Evolutionary conservation across 2,113 vertebrate species (phyloP).

Genomic region (Proterorhinus semilunaris): DNA sequence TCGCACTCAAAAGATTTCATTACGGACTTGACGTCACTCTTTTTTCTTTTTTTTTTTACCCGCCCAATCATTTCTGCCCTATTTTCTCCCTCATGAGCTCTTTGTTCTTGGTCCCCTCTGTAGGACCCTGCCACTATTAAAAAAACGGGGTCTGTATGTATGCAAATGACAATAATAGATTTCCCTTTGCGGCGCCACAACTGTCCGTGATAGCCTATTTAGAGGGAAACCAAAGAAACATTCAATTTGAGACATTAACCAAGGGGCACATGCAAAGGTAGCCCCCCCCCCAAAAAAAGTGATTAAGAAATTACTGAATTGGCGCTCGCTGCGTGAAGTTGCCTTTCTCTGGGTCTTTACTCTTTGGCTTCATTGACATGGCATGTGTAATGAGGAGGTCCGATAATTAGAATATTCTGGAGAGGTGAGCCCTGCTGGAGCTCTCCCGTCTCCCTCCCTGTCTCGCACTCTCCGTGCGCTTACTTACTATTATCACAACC

Average conservation of each 20-base stretch:
- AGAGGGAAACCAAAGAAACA: conserved; percentile 79
- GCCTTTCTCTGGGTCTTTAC: conserved; percentile 30
- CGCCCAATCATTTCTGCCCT: conserved; percentile 81
- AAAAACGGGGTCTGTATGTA: conserved; percentile 65
- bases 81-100: conserved; percentile 84
- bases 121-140: conserved; percentile 62
- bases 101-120: conserved; percentile 81
- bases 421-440: conserved; percentile 68
- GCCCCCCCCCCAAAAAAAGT: conserved; percentile 69
- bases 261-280: conserved; percentile 72
- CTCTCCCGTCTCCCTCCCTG: conserved; percentile 24
- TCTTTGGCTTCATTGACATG: conserved; percentile 70
- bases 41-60: conserved; percentile 66
- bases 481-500: conserved; percentile 46
- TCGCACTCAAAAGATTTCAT: conserved; percentile 93
- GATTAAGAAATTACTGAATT: conserved; percentile 82
- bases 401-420: conserved; percentile 80
- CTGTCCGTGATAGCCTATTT: conserved; percentile 76
- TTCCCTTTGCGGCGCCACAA: conserved; percentile 69
- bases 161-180: conserved; percentile 84
- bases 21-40: conserved; percentile 84
- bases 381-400: conserved; percentile 76
- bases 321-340: conserved; percentile 74
- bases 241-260: conserved; percentile 81
- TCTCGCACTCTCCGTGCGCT: neutral